These are phyloP conservation scores for Acyrthosiphon pisum DNA, from an alignment of 1,140 invertebrate species.

Conservation along the genomic window DNA sequence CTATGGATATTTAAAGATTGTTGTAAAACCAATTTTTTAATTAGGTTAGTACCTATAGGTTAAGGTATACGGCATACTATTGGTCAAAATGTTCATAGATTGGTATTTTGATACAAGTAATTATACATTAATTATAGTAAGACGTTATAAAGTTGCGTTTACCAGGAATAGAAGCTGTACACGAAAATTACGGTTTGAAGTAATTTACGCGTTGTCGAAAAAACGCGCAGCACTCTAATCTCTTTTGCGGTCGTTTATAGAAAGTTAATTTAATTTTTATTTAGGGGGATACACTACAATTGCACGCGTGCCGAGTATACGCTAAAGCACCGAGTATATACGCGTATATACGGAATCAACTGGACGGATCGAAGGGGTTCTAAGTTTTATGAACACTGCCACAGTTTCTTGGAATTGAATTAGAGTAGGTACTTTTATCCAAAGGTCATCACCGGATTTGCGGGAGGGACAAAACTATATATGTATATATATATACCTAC, in stretches of 20 bases:
- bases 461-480: not conserved
- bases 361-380: conserved; percentile 2
- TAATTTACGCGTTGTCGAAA: not conserved
- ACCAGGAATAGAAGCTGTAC: not conserved
- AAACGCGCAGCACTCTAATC: not conserved
- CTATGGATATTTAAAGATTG: too few relatives aligned
- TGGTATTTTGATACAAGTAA: too few relatives aligned
- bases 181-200: not conserved
- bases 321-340: too few relatives aligned
- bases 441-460: not conserved
- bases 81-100: not conserved
- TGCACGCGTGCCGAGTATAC: not conserved
- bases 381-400: not conserved
- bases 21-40: too few relatives aligned
- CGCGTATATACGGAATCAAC: not conserved
- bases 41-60: not conserved
- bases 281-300: not conserved
- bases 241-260: conserved; percentile 12
- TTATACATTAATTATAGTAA: not conserved
- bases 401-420: conserved; percentile 39
- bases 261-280: conserved; percentile 16
- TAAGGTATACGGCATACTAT: not conserved
- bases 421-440: conserved; percentile 35
- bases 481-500: not conserved
- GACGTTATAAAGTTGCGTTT: not conserved